A percentile compares a stretch with the other conserved stretches of the same genome.
These are phyloP conservation scores for Cephus sareptanus DNA, from an alignment of 2,888 invertebrate genomes.

Conservation along the genomic window DNA sequence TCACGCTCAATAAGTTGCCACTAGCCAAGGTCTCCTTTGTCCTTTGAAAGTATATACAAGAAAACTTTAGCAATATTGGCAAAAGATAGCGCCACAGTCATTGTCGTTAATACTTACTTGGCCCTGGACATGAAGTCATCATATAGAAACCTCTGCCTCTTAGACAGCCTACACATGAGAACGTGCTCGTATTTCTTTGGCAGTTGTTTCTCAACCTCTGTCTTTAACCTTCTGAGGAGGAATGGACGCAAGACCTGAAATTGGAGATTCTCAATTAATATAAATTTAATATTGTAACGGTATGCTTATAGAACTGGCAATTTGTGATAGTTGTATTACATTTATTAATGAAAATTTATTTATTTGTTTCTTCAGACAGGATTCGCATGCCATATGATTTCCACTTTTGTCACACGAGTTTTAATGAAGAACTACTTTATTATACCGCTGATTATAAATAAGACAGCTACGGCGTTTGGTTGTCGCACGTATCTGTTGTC, in stretches of 20 bases:
- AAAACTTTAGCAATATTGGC: background rate
- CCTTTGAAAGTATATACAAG: background rate
- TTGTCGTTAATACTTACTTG: slow-evolving; percentile 73
- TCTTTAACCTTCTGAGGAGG: slow-evolving; percentile 89
- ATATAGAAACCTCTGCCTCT: slow-evolving; percentile 95
- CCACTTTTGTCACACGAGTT: slow-evolving; percentile 58
- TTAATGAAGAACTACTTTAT: slow-evolving; percentile 54
- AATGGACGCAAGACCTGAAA: slow-evolving; percentile 90
- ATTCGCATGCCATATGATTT: slow-evolving; percentile 53
- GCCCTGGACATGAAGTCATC: slow-evolving; percentile 99
- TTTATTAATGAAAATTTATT: background rate
- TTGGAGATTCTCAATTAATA: background rate
- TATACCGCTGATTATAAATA: slow-evolving; percentile 50
- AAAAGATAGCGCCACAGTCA: slow-evolving; percentile 9
- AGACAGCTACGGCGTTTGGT: slow-evolving; percentile 39
- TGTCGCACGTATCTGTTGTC: slow-evolving; percentile 45
- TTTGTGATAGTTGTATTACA: background rate
- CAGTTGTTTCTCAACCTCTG: slow-evolving; percentile 97
- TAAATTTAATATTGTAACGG: background rate
- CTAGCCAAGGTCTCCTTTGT: slow-evolving; percentile 93
- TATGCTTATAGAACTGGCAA: background rate
- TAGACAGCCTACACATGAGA: slow-evolving; percentile 92
- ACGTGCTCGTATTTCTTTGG: slow-evolving; percentile 97
- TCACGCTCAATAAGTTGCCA: slow-evolving; percentile 94
- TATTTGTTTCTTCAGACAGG: slow-evolving; percentile 60